phyloP scores from a whole-genome alignment of 2,113 vertebrate genomes.

The Hyperoodon ampullatus region DNA sequence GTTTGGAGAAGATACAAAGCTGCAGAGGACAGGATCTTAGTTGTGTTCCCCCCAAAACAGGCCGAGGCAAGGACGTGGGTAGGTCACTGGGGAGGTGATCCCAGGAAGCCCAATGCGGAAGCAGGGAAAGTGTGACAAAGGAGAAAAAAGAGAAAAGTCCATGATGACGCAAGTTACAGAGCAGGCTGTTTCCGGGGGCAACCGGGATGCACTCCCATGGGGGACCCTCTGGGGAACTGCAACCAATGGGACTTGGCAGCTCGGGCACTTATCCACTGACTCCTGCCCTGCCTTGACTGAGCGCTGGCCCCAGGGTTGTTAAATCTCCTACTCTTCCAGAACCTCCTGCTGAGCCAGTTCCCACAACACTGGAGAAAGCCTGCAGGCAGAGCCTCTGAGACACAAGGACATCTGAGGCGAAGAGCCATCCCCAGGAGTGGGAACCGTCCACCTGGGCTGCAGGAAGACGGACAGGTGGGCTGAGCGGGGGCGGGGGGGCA shows the following conservation, averaged over 20 bases:
- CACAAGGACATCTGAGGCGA: background rate
- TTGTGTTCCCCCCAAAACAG: background rate
- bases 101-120: background rate
- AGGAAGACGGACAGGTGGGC: background rate
- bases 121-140: background rate
- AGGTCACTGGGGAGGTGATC: background rate
- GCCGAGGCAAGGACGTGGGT: background rate
- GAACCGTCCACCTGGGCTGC: background rate
- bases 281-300: background rate
- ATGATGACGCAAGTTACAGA: background rate
- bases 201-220: background rate
- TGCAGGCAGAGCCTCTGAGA: background rate
- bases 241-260: background rate
- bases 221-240: background rate
- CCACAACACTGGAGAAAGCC: background rate
- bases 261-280: background rate
- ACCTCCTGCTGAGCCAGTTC: background rate
- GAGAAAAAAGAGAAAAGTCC: background rate
- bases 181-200: background rate
- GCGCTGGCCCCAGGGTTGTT: background rate
- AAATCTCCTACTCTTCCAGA: background rate
- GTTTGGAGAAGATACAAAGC: background rate
- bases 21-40: background rate
- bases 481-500: background rate
- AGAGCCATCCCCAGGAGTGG: background rate